Evolutionary conservation across 2,797 vertebrate genomes (phyloP).

Genomic region (Balearica regulorum): DNA sequence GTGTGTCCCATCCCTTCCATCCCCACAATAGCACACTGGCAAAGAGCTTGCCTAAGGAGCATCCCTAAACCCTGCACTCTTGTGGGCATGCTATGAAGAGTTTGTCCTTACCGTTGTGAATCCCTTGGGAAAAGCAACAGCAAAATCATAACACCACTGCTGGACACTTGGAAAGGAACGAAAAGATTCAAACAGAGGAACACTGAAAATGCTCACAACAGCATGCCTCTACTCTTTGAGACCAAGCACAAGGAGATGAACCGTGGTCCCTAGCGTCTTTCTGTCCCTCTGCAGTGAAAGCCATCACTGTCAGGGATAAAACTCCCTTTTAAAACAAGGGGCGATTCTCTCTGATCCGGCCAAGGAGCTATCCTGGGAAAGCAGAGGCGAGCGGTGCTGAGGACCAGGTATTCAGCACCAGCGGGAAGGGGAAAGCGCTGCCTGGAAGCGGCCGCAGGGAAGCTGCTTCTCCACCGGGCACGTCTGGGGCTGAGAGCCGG

Average conservation of each 20-base stretch:
- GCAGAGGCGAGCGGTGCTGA: not conserved
- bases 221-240: rapidly evolving
- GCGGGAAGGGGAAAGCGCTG: not conserved
- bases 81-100: rapidly evolving
- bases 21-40: not conserved
- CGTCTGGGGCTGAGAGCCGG: no score
- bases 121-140: not conserved
- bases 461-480: rapidly evolving
- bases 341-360: not conserved
- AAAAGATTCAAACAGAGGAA: rapidly evolving
- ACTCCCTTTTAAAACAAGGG: rapidly evolving
- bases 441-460: not conserved
- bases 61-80: not conserved
- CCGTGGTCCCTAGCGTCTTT: rapidly evolving
- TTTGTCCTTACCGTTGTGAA: not conserved
- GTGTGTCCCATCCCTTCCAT: not conserved
- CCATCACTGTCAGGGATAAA: rapidly evolving
- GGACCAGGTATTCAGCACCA: slow-evolving; percentile 1
- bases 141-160: not conserved
- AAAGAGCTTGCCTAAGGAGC: not conserved
- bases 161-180: not conserved
- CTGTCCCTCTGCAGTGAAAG: not conserved
- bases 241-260: not conserved
- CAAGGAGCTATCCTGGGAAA: not conserved
- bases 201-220: not conserved